These are phyloP conservation scores for Brachionus rubens DNA, from an alignment of 1,140 invertebrate species.

Conservation along the genomic window DNA sequence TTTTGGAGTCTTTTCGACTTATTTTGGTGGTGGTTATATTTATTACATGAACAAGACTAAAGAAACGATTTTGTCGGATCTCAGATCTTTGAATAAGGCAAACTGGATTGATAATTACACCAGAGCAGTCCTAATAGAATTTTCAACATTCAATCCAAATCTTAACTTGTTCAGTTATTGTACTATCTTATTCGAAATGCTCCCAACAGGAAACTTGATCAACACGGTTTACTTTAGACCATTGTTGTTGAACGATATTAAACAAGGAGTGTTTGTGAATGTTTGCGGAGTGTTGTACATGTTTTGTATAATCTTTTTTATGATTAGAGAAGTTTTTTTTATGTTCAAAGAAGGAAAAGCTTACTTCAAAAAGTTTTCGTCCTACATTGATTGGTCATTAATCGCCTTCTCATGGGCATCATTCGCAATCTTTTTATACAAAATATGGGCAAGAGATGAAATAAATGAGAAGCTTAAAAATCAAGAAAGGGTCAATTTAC, in stretches of 20 bases:
- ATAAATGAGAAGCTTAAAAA: constrained; percentile 59
- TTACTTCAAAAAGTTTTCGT: constrained; percentile 61
- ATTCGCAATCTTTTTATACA: constrained; percentile 60
- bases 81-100: not conserved
- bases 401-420: constrained; percentile 57
- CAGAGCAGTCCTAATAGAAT: constrained; percentile 67
- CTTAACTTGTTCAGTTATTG: constrained; percentile 65
- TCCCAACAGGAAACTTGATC: constrained; percentile 64
- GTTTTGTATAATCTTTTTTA: constrained; percentile 63
- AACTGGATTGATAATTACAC: constrained; percentile 69
- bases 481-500: constrained; percentile 61
- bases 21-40: constrained; percentile 65
- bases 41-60: constrained; percentile 47
- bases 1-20: constrained; percentile 59
- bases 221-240: constrained; percentile 63
- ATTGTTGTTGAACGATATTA: constrained; percentile 49
- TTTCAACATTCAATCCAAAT: constrained; percentile 68
- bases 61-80: not conserved
- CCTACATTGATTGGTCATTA: constrained; percentile 59
- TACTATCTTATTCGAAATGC: constrained; percentile 66
- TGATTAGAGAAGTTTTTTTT: constrained; percentile 48
- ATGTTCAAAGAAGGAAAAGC: constrained; percentile 48
- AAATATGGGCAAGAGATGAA: constrained; percentile 54
- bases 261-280: constrained; percentile 53
- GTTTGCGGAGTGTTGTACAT: constrained; percentile 56